Evolutionary conservation across 2,797 vertebrate genomes (phyloP).

Genomic region (Gouania willdenowi): DNA sequence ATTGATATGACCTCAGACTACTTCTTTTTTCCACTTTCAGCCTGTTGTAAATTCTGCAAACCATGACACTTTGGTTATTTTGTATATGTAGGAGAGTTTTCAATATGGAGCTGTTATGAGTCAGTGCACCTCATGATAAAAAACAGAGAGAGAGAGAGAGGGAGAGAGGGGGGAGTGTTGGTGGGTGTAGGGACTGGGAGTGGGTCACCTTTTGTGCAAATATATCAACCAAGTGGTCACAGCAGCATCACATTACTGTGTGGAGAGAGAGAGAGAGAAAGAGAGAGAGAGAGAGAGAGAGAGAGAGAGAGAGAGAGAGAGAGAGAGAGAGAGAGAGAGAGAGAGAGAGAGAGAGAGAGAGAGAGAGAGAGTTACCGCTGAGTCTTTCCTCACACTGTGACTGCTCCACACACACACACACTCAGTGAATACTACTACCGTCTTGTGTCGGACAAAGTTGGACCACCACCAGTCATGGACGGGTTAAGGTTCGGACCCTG

Average conservation of each 20-base stretch:
- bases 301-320: constrained; percentile 29
- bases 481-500: constrained; percentile 55
- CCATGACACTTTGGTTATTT: constrained; percentile 9
- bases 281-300: constrained; percentile 20
- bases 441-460: constrained; percentile 49
- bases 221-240: constrained; percentile 77
- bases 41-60: too few relatives aligned
- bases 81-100: background rate
- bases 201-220: constrained; percentile 82
- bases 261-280: constrained; percentile 16
- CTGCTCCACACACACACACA: too few relatives aligned
- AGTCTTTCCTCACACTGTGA: constrained; percentile 18
- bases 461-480: constrained; percentile 51
- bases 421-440: constrained; percentile 37
- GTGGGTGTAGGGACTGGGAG: constrained; percentile 41
- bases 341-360: constrained; percentile 31
- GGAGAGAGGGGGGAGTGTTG: background rate
- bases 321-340: constrained; percentile 28
- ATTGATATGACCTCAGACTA: too few relatives aligned
- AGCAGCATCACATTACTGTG: constrained; percentile 77
- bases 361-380: constrained; percentile 39
- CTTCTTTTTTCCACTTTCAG: too few relatives aligned
- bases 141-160: constrained; percentile 23
- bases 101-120: constrained; percentile 13
- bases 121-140: constrained; percentile 49